Conservation (phyloP, 1,140 invertebrate species). For the Acromyrmex heyeri region DNA sequence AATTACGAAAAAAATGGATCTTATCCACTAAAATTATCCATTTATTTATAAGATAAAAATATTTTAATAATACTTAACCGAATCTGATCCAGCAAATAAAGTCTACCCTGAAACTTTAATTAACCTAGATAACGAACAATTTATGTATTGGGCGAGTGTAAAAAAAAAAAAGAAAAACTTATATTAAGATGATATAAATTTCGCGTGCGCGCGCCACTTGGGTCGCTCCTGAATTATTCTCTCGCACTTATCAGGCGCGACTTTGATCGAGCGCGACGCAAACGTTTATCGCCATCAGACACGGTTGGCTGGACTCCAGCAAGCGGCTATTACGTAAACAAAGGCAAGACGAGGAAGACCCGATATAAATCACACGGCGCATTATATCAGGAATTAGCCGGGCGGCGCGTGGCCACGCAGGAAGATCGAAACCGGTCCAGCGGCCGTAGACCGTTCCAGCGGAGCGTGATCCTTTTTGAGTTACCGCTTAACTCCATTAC, state of each 20-base stretch:
- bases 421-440: slow-evolving; percentile 38
- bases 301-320: slow-evolving; percentile 72
- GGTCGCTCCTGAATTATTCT: slow-evolving; percentile 63
- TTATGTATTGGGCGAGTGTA: too few relatives aligned
- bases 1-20: not conserved
- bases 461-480: slow-evolving; percentile 82
- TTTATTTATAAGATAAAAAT: not conserved
- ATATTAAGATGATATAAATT: slow-evolving; percentile 29
- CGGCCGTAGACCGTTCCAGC: slow-evolving; percentile 77
- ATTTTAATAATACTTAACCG: not conserved
- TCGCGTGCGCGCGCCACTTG: slow-evolving; percentile 30
- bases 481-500: slow-evolving; percentile 76
- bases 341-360: slow-evolving; percentile 56
- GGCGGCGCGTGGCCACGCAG: slow-evolving; percentile 64
- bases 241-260: slow-evolving; percentile 67
- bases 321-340: slow-evolving; percentile 73
- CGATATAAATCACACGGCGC: slow-evolving; percentile 71
- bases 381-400: slow-evolving; percentile 74
- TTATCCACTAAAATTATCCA: not conserved
- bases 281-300: slow-evolving; percentile 70
- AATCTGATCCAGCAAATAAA: not conserved
- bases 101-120: slow-evolving; percentile 2
- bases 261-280: slow-evolving; percentile 70
- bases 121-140: slow-evolving; percentile 6
- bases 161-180: slow-evolving; percentile 14